Percentiles rank a stretch among this genome's conserved stretches.
phyloP scores from a whole-genome alignment of 2,113 vertebrate genomes.

The pig (Sus scrofa) region DNA sequence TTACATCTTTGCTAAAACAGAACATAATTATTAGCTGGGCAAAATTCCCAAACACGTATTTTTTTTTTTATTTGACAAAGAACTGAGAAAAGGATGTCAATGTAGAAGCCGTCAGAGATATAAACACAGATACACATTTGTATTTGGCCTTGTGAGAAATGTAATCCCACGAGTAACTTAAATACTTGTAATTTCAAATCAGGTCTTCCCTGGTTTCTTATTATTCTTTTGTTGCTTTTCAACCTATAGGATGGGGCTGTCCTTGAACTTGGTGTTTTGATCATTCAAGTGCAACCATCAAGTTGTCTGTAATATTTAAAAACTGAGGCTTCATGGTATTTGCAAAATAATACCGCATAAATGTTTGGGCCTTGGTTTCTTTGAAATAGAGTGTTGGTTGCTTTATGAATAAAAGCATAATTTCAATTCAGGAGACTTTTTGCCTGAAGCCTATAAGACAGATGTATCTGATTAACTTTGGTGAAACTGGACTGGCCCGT shows the following conservation, averaged over 20 bases:
- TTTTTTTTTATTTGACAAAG: conserved; percentile 55
- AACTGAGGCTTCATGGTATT: conserved; percentile 86
- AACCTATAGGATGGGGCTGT: conserved; percentile 89
- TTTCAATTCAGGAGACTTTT: conserved; percentile 89
- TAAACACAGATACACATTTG: conserved; percentile 65
- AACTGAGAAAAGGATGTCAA: conserved; percentile 52
- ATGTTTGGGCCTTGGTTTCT: conserved; percentile 86
- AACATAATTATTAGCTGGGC: conserved; percentile 51
- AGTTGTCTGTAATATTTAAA: conserved; percentile 89
- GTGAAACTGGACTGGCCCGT: conserved; percentile 86
- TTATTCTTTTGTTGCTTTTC: conserved; percentile 91
- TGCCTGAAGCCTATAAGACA: conserved; percentile 89
- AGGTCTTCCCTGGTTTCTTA: conserved; percentile 85
- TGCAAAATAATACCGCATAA: conserved; percentile 87
- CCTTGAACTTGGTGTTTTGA: conserved; percentile 92
- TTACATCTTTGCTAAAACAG: conserved; percentile 37
- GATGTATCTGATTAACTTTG: conserved; percentile 93
- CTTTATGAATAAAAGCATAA: conserved; percentile 89
- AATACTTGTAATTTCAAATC: conserved; percentile 89
- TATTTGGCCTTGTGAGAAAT: conserved; percentile 63
- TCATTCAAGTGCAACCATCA: conserved; percentile 90
- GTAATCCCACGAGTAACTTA: conserved; percentile 77
- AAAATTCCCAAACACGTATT: conserved; percentile 39
- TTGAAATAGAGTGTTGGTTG: conserved; percentile 85
- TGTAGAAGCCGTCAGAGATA: conserved; percentile 12